A percentile compares a stretch with the other conserved stretches of the same genome.
phyloP scores from a whole-genome alignment of 2,888 invertebrate species.

The Orthosia cruda region DNA sequence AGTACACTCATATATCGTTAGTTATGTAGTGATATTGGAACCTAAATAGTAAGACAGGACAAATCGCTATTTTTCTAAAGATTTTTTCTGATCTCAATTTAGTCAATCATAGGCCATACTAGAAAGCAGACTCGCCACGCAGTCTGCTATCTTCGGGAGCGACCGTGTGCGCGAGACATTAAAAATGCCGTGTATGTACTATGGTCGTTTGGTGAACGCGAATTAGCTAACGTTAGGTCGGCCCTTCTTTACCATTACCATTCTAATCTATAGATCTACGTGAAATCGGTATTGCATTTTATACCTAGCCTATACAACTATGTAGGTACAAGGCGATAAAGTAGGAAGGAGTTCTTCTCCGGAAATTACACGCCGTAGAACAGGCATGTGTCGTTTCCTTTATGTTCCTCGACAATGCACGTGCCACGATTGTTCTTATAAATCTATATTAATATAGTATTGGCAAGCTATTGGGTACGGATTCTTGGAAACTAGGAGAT shows the following conservation, averaged over 20 bases:
- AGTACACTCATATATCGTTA: too few species aligned
- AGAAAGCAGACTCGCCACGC: too few species aligned
- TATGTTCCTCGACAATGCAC: slow-evolving; percentile 14
- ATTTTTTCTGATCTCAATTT: too few species aligned
- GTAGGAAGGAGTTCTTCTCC: slow-evolving; percentile 3
- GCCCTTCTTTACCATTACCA: neutral
- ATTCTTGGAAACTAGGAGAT: neutral
- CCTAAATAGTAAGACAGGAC: too few species aligned
- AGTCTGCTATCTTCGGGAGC: too few species aligned
- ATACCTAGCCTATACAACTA: neutral
- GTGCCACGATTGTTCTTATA: slow-evolving; percentile 5
- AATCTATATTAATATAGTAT: neutral
- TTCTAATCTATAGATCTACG: neutral
- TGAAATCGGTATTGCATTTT: neutral
- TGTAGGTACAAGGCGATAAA: neutral
- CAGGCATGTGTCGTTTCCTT: slow-evolving; percentile 28
- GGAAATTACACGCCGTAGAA: slow-evolving; percentile 43
- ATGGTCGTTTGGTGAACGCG: too few species aligned
- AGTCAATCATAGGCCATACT: too few species aligned
- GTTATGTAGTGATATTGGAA: too few species aligned
- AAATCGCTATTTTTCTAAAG: too few species aligned
- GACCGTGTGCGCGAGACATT: too few species aligned
- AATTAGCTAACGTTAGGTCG: too few species aligned
- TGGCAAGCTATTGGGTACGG: slow-evolving; percentile 7
- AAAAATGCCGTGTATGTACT: too few species aligned